A percentile compares a stretch with the other conserved stretches of the same genome.
These are phyloP conservation scores for Cephalopterus ornatus DNA, from an alignment of 2,113 vertebrate genomes.

Conservation along the genomic window DNA sequence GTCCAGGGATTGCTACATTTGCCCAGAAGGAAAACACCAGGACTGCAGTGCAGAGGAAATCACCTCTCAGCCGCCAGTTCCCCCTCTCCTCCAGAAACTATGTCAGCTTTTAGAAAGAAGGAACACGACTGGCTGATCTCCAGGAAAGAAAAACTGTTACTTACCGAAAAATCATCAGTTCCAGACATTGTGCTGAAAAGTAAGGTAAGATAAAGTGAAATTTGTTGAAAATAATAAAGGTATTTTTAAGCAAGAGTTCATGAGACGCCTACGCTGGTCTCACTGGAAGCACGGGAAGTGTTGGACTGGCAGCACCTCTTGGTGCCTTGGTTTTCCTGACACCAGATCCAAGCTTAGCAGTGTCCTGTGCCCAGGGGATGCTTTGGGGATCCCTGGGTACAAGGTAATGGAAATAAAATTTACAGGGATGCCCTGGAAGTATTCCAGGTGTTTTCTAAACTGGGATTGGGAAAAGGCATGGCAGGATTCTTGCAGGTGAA, in stretches of 20 bases:
- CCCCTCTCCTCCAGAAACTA: not conserved
- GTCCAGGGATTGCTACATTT: not conserved
- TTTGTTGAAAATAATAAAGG: constrained; percentile 36
- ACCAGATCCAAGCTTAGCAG: not conserved
- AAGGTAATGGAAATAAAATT: not conserved
- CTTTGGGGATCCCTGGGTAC: not conserved
- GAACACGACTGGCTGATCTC: not conserved
- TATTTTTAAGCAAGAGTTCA: not conserved
- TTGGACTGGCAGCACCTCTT: not conserved
- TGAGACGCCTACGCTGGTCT: not conserved
- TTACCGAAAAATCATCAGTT: constrained; percentile 74
- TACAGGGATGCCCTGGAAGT: not conserved
- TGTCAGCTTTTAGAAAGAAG: not conserved
- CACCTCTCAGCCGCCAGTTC: not conserved
- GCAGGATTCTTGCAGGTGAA: not conserved
- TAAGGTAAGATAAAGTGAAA: constrained; percentile 61
- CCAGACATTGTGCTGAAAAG: constrained; percentile 72
- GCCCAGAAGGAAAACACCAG: not conserved
- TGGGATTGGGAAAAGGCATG: not conserved
- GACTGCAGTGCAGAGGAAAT: not conserved
- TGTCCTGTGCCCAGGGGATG: not conserved
- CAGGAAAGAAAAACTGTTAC: constrained; percentile 54
- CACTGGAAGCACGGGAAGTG: not conserved
- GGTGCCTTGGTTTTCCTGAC: not conserved
- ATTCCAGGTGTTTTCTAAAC: not conserved